A percentile compares a stretch with the other conserved stretches of the same genome.
Conservation (phyloP, 1,140 invertebrate species). For the Sesamia nonagrioides region DNA sequence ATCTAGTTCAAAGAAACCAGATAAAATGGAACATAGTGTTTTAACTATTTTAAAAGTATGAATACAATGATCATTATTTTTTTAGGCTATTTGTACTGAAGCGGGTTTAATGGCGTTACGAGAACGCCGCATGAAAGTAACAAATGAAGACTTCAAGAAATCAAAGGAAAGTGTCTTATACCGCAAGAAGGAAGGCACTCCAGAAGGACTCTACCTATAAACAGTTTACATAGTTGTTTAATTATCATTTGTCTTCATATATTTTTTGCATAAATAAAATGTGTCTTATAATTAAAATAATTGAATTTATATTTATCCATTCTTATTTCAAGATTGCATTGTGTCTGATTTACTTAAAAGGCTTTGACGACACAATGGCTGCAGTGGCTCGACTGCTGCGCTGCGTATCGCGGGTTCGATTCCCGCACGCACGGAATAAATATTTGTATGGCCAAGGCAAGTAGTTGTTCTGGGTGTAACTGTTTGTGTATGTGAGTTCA, state of each 20-base stretch:
- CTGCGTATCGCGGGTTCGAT: too few relatives aligned
- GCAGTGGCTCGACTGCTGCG: too few relatives aligned
- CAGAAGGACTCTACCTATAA: slow-evolving; percentile 99
- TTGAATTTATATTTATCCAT: neutral
- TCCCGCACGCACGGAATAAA: too few relatives aligned
- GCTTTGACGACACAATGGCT: too few relatives aligned
- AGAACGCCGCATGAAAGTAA: slow-evolving; percentile 99
- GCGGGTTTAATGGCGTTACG: slow-evolving; percentile 98
- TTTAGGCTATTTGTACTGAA: slow-evolving; percentile 99
- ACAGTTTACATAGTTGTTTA: slow-evolving; percentile 45
- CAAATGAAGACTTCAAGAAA: slow-evolving; percentile 99
- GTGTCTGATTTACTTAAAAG: too few relatives aligned
- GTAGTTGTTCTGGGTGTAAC: too few relatives aligned
- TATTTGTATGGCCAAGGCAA: too few relatives aligned
- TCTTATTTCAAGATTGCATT: too few relatives aligned
- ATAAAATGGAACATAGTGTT: too few relatives aligned
- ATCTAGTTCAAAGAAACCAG: too few relatives aligned
- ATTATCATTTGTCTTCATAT: slow-evolving; percentile 18
- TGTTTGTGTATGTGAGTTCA: too few relatives aligned
- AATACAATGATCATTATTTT: slow-evolving; percentile 1
- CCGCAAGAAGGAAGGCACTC: slow-evolving; percentile 99
- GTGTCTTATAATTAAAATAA: slow-evolving; percentile 8
- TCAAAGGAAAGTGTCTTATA: slow-evolving; percentile 99
- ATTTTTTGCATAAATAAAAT: slow-evolving; percentile 29
- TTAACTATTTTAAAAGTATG: neutral